Conservation (phyloP, 2,797 vertebrate species). For the Epinephelus coioides region DNA sequence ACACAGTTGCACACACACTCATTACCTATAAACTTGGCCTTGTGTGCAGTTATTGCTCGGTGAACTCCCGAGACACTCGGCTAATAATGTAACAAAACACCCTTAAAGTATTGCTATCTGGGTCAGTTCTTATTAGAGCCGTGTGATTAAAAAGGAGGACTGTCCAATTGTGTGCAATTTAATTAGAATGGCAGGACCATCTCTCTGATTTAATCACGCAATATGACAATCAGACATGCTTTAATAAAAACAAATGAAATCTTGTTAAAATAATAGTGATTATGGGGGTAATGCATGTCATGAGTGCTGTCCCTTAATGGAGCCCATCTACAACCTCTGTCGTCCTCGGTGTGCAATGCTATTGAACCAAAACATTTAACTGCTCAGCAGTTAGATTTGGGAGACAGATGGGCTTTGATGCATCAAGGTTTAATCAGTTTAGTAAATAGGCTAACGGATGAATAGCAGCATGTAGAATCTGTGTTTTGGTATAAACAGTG, state of each 20-base stretch:
- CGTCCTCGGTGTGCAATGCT: constrained; percentile 36
- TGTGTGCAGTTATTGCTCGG: constrained; percentile 30
- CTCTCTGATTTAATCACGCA: constrained; percentile 68
- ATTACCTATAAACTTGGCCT: constrained; percentile 1
- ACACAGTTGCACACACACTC: constrained; percentile 5
- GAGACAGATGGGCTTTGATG: constrained; percentile 55
- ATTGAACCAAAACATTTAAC: constrained; percentile 58
- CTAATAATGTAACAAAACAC: constrained; percentile 59
- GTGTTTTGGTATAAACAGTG: constrained; percentile 18
- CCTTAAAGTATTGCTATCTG: constrained; percentile 60
- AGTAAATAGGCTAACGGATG: constrained; percentile 32
- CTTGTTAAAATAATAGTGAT: constrained; percentile 75
- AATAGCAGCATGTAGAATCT: constrained; percentile 9
- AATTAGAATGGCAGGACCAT: constrained; percentile 63
- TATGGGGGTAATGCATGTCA: constrained; percentile 58
- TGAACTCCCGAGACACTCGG: constrained; percentile 36
- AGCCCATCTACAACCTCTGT: constrained; percentile 46
- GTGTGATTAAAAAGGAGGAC: constrained; percentile 70
- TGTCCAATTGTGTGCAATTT: constrained; percentile 66
- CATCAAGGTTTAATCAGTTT: constrained; percentile 64
- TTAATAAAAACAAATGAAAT: constrained; percentile 75
- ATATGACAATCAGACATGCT: constrained; percentile 66
- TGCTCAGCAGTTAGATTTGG: constrained; percentile 32
- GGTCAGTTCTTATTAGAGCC: constrained; percentile 65
- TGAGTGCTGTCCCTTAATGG: constrained; percentile 42